phyloP scores from a whole-genome alignment of 2,797 vertebrate genomes.

The Taenioides sp. region DNA sequence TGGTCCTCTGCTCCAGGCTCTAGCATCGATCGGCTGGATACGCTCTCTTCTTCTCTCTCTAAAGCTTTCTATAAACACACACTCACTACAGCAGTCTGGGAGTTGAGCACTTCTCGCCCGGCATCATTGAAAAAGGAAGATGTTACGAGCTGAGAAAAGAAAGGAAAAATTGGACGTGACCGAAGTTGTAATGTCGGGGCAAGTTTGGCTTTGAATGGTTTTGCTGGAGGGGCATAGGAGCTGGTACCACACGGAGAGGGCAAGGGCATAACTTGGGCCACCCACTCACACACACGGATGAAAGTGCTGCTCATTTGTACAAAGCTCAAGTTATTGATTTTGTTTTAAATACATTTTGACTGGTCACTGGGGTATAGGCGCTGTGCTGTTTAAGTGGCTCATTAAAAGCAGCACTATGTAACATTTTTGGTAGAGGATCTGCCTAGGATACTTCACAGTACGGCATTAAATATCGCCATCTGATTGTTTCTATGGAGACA shows the following conservation, averaged over 20 bases:
- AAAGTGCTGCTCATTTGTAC: conserved; percentile 71
- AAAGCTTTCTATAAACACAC: conserved; percentile 62
- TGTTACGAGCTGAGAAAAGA: conserved; percentile 46
- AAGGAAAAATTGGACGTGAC: conserved; percentile 47
- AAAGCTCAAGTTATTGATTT: conserved; percentile 74
- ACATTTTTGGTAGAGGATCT: background rate
- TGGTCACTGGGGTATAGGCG: conserved; percentile 69
- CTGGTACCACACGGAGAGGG: conserved; percentile 46
- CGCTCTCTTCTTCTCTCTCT: conserved; percentile 41
- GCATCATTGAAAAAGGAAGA: conserved; percentile 58
- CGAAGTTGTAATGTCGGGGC: conserved; percentile 55
- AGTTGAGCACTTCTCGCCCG: conserved; percentile 57
- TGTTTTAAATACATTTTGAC: conserved; percentile 73
- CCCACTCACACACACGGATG: conserved; percentile 67
- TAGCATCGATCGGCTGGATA: conserved; percentile 76
- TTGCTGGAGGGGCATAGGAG: conserved; percentile 52
- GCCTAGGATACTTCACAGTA: too few species aligned
- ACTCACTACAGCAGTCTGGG: conserved; percentile 60
- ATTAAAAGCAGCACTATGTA: conserved; percentile 47
- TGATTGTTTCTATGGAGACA: too few species aligned
- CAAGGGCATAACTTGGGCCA: conserved; percentile 59
- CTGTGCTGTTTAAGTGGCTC: conserved; percentile 66
- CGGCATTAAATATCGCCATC: too few species aligned
- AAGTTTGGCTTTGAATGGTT: conserved; percentile 44
- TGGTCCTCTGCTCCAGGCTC: conserved; percentile 77